phyloP scores from a whole-genome alignment of 2,113 vertebrate genomes.

The Anoplopoma fimbria region DNA sequence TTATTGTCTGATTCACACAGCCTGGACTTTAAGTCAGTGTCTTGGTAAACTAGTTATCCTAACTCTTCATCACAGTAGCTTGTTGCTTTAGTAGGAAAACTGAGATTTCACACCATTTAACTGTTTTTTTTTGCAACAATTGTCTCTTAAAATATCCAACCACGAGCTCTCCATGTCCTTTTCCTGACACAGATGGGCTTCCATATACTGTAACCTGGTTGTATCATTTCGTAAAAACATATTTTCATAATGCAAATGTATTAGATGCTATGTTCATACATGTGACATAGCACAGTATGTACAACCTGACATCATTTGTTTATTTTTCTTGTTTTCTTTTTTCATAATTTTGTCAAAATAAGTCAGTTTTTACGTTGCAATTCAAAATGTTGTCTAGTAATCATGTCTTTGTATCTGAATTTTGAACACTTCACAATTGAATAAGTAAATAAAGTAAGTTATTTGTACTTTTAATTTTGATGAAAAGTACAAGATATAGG shows the following conservation, averaged over 20 bases:
- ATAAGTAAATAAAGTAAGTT: neutral
- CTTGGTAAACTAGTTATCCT: neutral
- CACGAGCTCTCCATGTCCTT: neutral
- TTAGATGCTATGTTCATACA: neutral
- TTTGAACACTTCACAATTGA: neutral
- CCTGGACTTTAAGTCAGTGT: neutral
- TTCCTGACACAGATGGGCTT: neutral
- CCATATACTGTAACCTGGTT: neutral
- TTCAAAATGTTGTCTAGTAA: neutral
- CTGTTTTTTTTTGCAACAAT: neutral
- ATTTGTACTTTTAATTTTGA: neutral
- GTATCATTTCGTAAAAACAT: neutral
- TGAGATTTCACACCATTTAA: neutral
- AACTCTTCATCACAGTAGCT: neutral
- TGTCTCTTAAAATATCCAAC: neutral
- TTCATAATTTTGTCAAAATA: neutral
- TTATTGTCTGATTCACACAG: neutral
- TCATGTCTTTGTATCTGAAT: neutral
- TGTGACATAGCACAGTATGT: neutral
- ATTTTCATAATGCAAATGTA: neutral
- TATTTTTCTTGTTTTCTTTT: neutral
- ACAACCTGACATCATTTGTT: neutral
- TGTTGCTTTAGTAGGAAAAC: neutral
- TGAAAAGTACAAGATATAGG: neutral
- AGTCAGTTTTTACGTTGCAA: neutral